Base-by-base conservation (phyloP, 2,797 vertebrate species). In the Sebastes kiyomatsui region DNA sequence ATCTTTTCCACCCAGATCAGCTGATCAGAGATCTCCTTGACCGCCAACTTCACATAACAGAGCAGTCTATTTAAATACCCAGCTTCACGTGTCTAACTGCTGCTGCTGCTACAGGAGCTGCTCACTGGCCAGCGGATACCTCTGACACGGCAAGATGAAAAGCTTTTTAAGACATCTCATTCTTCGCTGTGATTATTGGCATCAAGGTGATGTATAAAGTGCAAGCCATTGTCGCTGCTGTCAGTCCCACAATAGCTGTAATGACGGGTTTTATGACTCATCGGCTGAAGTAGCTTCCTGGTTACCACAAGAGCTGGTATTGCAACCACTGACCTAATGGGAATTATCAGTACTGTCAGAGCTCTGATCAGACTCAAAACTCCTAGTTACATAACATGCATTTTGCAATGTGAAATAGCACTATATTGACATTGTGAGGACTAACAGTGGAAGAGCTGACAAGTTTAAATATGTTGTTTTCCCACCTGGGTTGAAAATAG, bases 1-100 rank as follows among this genome's bases (percentile, higher is more conserved):
- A 66, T 81, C 61, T 61, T 71, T 81, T 18, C 69, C 66, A 62
- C 25, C 20, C 28, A 28, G 60, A 79, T 87, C 78, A 87, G 78
- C 83, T 81, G 85, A 89, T 76, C 25, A 64, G 49, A 3, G 59
- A 61, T 49, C 73, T 75, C 23, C 30, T 49, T 30, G 28, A 28
- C 64, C 16, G 12, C 25, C 32, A 75, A 79, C 28, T 46, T 58
- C 67, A 85, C 78, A 62, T 16, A 65, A 67, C 42, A 86, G 46
- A 61, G 46, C 27, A 54, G 81, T 67, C 81, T 84, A 83, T 85
- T 82, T 80, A 75, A 88, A 81, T 6, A 71, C 27, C 9, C 42
- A n/a, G 28, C 64, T 77, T 32, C 72, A 79, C 33, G 46, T 72
- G 80, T 82, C 30, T 0, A 30, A 58, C 67, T 46, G 65, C 75